Percentiles rank a stretch among this genome's conserved stretches.
phyloP scores from a whole-genome alignment of 1,140 invertebrate genomes.

The Glomeris maerens region DNA sequence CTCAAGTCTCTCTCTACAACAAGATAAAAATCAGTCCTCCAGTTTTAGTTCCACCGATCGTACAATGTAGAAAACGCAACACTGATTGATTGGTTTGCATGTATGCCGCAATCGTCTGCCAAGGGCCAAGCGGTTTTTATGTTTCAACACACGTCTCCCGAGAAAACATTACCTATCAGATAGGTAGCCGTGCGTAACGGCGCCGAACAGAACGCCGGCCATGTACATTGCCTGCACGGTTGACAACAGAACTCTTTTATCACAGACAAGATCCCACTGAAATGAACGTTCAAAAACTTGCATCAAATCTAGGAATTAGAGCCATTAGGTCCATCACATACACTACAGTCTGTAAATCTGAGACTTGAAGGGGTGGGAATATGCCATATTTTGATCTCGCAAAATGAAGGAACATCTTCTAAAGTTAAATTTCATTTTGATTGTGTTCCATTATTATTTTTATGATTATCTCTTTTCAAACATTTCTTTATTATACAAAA shows the following conservation, averaged over 20 bases:
- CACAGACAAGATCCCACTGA: constrained; percentile 23
- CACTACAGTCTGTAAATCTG: neutral
- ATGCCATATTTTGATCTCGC: neutral
- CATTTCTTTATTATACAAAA: too few relatives aligned
- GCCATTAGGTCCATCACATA: too few relatives aligned
- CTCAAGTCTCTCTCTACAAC: too few relatives aligned
- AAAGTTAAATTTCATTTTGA: neutral
- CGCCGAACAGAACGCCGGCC: constrained; percentile 20
- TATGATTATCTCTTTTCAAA: too few relatives aligned
- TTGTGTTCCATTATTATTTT: neutral
- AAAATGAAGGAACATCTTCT: neutral
- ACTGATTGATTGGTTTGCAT: too few relatives aligned
- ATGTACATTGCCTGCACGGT: constrained; percentile 22
- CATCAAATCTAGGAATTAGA: too few relatives aligned
- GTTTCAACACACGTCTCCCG: too few relatives aligned
- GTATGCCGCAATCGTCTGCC: too few relatives aligned
- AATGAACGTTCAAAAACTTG: neutral
- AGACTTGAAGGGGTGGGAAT: neutral
- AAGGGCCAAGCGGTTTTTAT: too few relatives aligned
- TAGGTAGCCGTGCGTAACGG: constrained; percentile 17
- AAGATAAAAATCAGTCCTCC: too few relatives aligned
- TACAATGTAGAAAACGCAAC: too few relatives aligned
- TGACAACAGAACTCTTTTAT: constrained; percentile 14
- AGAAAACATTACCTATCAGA: constrained; percentile 19
- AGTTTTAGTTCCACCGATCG: too few relatives aligned